Percentiles rank a stretch among this genome's conserved stretches.
These are phyloP conservation scores for Pachyseris speciosa DNA, from an alignment of 64 coral and sea anemone genomes.

Conservation along the genomic window DNA sequence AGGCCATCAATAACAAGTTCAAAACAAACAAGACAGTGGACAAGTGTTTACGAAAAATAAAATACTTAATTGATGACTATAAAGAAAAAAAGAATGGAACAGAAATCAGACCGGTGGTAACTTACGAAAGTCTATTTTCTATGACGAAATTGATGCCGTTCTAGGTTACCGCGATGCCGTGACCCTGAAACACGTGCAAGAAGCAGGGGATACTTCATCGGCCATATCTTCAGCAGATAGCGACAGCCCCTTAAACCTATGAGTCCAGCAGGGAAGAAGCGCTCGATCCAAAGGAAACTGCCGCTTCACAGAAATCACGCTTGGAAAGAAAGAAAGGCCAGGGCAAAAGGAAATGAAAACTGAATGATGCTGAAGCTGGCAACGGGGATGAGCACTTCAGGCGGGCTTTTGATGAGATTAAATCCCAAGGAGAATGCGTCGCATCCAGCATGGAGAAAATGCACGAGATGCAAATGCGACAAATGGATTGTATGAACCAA, in stretches of 20 bases:
- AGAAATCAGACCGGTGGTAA: neutral
- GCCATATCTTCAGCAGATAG: neutral
- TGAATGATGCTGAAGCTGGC: neutral
- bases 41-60: neutral
- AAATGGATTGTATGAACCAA: neutral
- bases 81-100: conserved; percentile 41
- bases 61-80: conserved; percentile 22
- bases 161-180: neutral
- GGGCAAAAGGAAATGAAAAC: neutral
- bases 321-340: conserved; percentile 49
- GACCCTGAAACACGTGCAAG: neutral
- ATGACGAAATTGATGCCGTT: neutral
- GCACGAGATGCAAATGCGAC: neutral
- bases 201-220: neutral
- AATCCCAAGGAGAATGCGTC: neutral
- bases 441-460: neutral
- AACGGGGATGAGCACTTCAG: neutral
- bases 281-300: conserved; percentile 43
- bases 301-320: neutral
- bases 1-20: neutral
- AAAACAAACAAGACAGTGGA: neutral
- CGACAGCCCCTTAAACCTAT: neutral
- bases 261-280: neutral
- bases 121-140: neutral
- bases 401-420: neutral